Base-by-base conservation (phyloP, 30 jellyfish, hydroid and myxozoan species). In the Haliclystus octoradiatus region DNA sequence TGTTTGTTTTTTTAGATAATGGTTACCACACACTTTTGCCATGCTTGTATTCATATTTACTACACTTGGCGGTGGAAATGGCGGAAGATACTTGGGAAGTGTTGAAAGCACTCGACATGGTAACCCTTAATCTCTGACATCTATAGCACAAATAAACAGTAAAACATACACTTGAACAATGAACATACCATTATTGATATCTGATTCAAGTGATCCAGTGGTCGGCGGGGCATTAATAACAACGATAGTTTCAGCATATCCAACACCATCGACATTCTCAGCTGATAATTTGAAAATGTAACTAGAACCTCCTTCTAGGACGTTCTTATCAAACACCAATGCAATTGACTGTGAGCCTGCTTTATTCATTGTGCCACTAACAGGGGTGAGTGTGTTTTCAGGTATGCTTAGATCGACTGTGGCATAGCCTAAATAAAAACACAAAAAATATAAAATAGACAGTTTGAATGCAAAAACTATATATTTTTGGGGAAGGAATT, bases 151-250 rank as follows among this genome's bases (percentile, higher is more conserved):
- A n/a, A n/a, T n/a, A n/a, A n/a, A n/a, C n/a, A n/a, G n/a, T n/a
- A n/a, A n/a, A n/a, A n/a, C n/a, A n/a, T n/a, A n/a, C n/a, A n/a
- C n/a, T n/a, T n/a, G n/a, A n/a, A n/a, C n/a, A n/a, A n/a, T n/a
- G 33, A 34, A 23, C 72, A 33, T 66, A 75, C 87, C 88, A 51
- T 62, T 34, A 4, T 15, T 9, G 1, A 57, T 2, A 25, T 75
- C 68, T 2, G 86, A 27, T 63, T 79, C 49, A 3, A 83, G 53
- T n/a, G 46, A n/a, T 13, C 95, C 95, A n/a, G 63, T 35, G n/a
- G 77, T 49, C 1, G 95, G 95, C 12, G 95, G 92, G 3, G 80
- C 81, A 62, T 83, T 83, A 14, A 75, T 83, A 15, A 40, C 31
- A 26, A 83, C 12, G 4, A 63, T 12, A 29, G 25, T 63, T 23